Evolutionary conservation across 1,140 invertebrate species (phyloP).

Genomic region (Saccostrea echinata): DNA sequence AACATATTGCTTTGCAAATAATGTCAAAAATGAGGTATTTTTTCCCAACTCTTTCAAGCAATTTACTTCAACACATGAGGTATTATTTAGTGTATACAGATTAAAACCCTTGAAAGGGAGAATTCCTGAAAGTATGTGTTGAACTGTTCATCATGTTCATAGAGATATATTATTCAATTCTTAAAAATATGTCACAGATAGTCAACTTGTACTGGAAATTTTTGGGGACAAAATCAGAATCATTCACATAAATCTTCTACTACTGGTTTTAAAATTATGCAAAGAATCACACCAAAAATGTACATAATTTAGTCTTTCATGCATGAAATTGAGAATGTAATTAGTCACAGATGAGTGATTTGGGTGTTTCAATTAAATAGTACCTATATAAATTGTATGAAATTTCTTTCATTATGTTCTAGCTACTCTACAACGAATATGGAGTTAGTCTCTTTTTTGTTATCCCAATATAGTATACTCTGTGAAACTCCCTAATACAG

Average conservation of each 20-base stretch:
- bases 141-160: conserved; percentile 2
- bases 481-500: not conserved
- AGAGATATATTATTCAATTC: not conserved
- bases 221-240: not conserved
- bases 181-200: not conserved
- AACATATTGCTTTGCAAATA: not conserved
- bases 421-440: no score
- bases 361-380: not conserved
- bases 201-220: not conserved
- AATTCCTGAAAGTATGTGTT: conserved; percentile 22
- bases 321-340: not conserved
- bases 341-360: conserved; percentile 14
- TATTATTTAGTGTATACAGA: conserved; percentile 4
- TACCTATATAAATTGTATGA: not conserved
- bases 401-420: not conserved
- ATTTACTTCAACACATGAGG: conserved; percentile 5
- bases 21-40: conserved; percentile 33
- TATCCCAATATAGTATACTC: not conserved
- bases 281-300: conserved; percentile 20
- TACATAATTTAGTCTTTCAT: conserved; percentile 2
- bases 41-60: not conserved
- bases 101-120: conserved; percentile 23
- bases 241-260: not conserved
- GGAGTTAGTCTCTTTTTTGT: not conserved
- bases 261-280: not conserved